Evolutionary conservation across 1,140 invertebrate genomes (phyloP).

Genomic region (Pseudomyrmex pallidus): DNA sequence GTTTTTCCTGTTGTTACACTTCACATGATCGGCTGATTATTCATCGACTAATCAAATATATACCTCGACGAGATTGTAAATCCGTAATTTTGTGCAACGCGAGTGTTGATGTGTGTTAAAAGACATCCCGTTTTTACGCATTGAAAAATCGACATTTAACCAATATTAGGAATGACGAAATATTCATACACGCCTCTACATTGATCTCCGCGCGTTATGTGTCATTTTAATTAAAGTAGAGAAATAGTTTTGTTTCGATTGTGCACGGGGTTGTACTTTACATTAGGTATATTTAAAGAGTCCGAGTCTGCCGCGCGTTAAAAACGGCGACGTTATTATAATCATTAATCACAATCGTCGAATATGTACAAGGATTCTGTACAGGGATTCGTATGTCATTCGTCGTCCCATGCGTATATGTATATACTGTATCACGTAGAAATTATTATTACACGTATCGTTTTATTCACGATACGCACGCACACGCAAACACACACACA

Average conservation of each 20-base stretch:
- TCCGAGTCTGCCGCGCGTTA: background rate
- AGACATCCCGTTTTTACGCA: background rate
- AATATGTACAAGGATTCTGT: conserved; percentile 75
- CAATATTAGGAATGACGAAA: conserved; percentile 29
- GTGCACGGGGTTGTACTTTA: conserved; percentile 78
- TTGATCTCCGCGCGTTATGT: conserved; percentile 47
- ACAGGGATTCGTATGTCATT: conserved; percentile 73
- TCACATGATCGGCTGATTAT: background rate
- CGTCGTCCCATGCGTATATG: conserved; percentile 66
- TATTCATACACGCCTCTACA: conserved; percentile 13
- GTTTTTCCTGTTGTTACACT: background rate
- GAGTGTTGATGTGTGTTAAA: background rate
- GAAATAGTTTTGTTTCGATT: conserved; percentile 78
- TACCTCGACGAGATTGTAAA: conserved; percentile 1
- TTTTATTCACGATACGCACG: background rate
- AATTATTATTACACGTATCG: conserved; percentile 57
- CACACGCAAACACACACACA: too few species aligned
- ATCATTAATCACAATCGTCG: conserved; percentile 62
- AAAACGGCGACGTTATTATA: conserved; percentile 47
- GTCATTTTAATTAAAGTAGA: conserved; percentile 74
- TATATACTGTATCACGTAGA: conserved; percentile 62
- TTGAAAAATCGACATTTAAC: conserved; percentile 27
- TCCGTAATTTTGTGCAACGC: conserved; percentile 1
- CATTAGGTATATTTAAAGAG: conserved; percentile 75
- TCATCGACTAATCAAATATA: background rate